phyloP scores from a whole-genome alignment of 2,888 invertebrate genomes.

The Linyphia triangularis region DNA sequence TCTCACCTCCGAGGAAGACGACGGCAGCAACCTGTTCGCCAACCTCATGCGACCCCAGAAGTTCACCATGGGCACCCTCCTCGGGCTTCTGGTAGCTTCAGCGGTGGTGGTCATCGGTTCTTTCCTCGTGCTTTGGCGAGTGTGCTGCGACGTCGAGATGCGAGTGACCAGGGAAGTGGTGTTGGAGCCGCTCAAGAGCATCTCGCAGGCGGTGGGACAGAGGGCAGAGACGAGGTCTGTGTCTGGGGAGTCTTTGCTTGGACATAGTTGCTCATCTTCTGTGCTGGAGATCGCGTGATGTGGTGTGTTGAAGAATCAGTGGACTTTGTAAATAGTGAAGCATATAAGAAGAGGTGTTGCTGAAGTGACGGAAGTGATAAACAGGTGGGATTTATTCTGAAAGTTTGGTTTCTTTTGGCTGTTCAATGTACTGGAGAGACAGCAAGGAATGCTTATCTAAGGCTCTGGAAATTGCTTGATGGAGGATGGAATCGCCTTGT shows the following conservation, averaged over 20 bases:
- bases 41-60: constrained; percentile 54
- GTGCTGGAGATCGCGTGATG: constrained; percentile 46
- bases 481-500: no score
- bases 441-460: no score
- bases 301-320: no score
- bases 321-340: no score
- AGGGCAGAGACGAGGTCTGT: background rate
- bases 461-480: no score
- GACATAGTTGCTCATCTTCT: constrained; percentile 7
- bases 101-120: constrained; percentile 67
- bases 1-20: constrained; percentile 13
- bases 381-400: no score
- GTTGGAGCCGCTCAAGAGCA: constrained; percentile 32
- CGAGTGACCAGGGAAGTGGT: constrained; percentile 46
- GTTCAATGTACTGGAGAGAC: no score
- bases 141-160: constrained; percentile 72
- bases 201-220: constrained; percentile 24
- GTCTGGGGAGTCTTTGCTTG: constrained; percentile 29
- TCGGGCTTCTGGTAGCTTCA: constrained; percentile 62
- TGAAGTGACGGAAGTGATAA: no score
- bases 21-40: background rate
- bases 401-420: no score
- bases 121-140: constrained; percentile 64
- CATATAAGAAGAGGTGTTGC: no score
- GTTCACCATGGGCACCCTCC: constrained; percentile 47